These are phyloP conservation scores for Drosophila bipectinata DNA, from an alignment of 1,140 invertebrate species.

Conservation along the genomic window DNA sequence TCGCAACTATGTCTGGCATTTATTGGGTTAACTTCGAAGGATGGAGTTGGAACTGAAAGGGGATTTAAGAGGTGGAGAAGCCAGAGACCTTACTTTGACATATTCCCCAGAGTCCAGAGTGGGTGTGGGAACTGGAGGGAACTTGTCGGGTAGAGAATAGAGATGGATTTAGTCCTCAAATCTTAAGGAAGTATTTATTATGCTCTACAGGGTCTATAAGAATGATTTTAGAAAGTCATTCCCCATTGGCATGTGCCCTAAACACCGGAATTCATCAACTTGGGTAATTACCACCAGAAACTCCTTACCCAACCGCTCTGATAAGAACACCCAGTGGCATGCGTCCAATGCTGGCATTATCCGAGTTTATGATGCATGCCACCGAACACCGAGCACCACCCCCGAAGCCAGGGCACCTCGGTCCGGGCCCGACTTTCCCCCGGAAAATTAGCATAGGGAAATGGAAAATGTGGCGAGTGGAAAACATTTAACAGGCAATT, in stretches of 20 bases:
- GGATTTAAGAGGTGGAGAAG: neutral
- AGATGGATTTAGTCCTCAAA: too few species aligned
- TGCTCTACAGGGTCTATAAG: too few species aligned
- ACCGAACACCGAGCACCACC: neutral
- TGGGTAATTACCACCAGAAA: constrained; percentile 7
- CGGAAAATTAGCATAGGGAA: constrained; percentile 58
- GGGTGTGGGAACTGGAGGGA: neutral
- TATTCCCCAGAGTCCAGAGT: neutral
- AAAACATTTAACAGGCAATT: constrained; percentile 57
- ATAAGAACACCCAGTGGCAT: constrained; percentile 30
- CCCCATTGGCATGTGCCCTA: constrained; percentile 24
- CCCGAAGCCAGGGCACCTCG: neutral
- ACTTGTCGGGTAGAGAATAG: neutral
- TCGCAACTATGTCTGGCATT: constrained; percentile 62
- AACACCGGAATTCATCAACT: constrained; percentile 9
- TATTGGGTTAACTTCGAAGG: constrained; percentile 70
- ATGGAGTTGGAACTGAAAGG: constrained; percentile 17
- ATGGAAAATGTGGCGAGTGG: constrained; percentile 31
- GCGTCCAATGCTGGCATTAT: constrained; percentile 37
- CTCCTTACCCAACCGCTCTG: constrained; percentile 16
- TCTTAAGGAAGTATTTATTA: too few species aligned
- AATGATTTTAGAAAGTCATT: neutral
- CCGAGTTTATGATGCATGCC: constrained; percentile 53
- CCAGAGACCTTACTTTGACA: neutral
- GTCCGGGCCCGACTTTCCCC: constrained; percentile 11